phyloP scores from a whole-genome alignment of 2,113 vertebrate genomes.

The Acanthisitta chloris region DNA sequence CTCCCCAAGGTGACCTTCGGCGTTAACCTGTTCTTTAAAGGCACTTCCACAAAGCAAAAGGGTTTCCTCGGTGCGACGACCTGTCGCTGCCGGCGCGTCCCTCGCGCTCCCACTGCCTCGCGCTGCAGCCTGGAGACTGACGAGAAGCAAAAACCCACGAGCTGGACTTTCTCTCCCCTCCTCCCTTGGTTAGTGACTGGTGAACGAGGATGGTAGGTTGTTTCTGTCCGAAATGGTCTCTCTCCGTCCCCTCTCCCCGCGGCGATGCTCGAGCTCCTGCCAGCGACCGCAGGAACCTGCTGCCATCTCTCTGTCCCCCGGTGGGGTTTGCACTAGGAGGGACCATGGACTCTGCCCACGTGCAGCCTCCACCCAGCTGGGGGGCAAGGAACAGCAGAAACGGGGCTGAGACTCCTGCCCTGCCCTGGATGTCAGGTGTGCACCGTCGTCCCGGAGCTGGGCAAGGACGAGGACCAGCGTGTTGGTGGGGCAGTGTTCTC shows the following conservation, averaged over 20 bases:
- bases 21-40: constrained; percentile 50
- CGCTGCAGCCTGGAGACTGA: background rate
- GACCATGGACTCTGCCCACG: background rate
- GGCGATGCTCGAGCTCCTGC: background rate
- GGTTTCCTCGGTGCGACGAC: constrained; percentile 19
- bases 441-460: background rate
- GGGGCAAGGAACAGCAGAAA: background rate
- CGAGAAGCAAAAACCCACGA: constrained; percentile 16
- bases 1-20: constrained; percentile 65
- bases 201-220: constrained; percentile 66
- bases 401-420: background rate
- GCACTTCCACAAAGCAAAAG: constrained; percentile 72
- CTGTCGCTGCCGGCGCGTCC: constrained; percentile 16
- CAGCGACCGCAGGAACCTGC: background rate
- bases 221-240: constrained; percentile 50
- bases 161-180: constrained; percentile 40
- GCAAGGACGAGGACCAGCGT: background rate
- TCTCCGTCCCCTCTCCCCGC: background rate
- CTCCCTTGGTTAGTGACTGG: constrained; percentile 58
- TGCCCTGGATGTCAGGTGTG: background rate
- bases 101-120: background rate
- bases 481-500: rapidly evolving
- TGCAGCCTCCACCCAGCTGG: background rate
- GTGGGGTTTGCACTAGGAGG: constrained; percentile 57
- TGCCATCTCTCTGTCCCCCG: background rate